A percentile compares a stretch with the other conserved stretches of the same genome.
Evolutionary conservation across 1,140 invertebrate genomes (phyloP).

Genomic region (Drosophila dunni): DNA sequence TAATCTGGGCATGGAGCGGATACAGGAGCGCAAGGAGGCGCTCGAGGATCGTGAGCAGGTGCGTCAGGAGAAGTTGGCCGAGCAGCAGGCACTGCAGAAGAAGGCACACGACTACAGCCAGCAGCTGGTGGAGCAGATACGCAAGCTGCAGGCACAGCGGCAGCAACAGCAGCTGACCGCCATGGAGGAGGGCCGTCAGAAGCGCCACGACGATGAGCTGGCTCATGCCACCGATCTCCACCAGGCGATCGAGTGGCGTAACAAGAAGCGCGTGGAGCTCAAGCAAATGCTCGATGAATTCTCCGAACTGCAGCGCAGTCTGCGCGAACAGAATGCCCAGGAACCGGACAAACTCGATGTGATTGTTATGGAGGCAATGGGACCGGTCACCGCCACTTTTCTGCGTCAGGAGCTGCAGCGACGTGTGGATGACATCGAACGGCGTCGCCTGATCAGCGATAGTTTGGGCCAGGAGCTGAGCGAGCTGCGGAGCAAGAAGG

Average conservation of each 20-base stretch:
- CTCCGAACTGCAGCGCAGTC: slow-evolving; percentile 13
- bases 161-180: not conserved
- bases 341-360: slow-evolving; percentile 32
- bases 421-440: slow-evolving; percentile 16
- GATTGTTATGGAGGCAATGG: slow-evolving; percentile 53
- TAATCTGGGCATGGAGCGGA: not conserved
- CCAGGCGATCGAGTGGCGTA: slow-evolving; percentile 3
- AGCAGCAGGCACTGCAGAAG: slow-evolving; percentile 19
- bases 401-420: slow-evolving; percentile 13
- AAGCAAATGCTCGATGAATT: slow-evolving; percentile 45
- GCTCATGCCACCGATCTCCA: slow-evolving; percentile 16
- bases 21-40: slow-evolving; percentile 39
- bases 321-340: not conserved
- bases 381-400: slow-evolving; percentile 30
- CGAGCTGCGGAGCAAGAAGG: slow-evolving; percentile 39
- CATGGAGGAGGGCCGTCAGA: slow-evolving; percentile 42
- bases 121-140: slow-evolving; percentile 54
- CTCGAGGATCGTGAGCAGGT: slow-evolving; percentile 9
- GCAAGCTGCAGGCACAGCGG: slow-evolving; percentile 13
- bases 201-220: slow-evolving; percentile 31
- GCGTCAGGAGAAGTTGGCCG: slow-evolving; percentile 40
- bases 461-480: slow-evolving; percentile 40
- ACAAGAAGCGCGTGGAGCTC: slow-evolving; percentile 33
- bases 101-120: slow-evolving; percentile 36
- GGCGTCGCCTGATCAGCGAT: slow-evolving; percentile 41